Base-by-base conservation (phyloP, 2,797 vertebrate species). In the Calcarius lapponicus region DNA sequence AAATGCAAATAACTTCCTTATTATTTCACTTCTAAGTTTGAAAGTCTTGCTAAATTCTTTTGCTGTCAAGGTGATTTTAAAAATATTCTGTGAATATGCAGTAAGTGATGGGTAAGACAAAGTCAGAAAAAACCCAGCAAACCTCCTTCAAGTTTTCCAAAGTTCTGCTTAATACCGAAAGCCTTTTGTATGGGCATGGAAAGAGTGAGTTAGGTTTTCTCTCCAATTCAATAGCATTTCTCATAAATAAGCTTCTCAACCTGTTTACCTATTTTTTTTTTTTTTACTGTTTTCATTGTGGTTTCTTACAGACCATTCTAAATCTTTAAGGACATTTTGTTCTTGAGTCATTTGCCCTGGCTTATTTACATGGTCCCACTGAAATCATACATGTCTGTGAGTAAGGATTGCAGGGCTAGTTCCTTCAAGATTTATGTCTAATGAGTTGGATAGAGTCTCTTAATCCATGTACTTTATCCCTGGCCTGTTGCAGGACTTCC, bases 371-470 rank as follows among this genome's bases (percentile, higher is more conserved):
- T 71, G 57, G 73, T 94, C 95, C 82, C 87, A 86, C 86, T 91
- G 91, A 90, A 96, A 88, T 81, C 80, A 79, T 84, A 38, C 26
- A 16, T 83, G 56, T 72, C 70, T 90, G 32, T 90, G 5, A 89
- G 64, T 81, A 83, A 88, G 91, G 48, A 75, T 13, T 90, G 43
- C 48, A 90, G 82, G 69, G 22, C 71, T 86, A 64, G 85, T 90
- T 95, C 34, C 85, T 93, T 91, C 56, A 95, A 88, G 90, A 96
- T 94, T 95, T 91, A 96, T 90, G 80, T 80, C 90, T 86, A 64
- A 80, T 70, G 34, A 62, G 76, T 85, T 96, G 94, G 94, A 90
- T 73, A 54, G 74, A 87, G 71, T 79, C 82, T 96, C 78, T 92
- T 92, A 90, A 94, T 96, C 88, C 87, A 74, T 94, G 79, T 69